Evolutionary conservation across 1,140 invertebrate species (phyloP).

Genomic region (Macrobrachium rosenbergii): DNA sequence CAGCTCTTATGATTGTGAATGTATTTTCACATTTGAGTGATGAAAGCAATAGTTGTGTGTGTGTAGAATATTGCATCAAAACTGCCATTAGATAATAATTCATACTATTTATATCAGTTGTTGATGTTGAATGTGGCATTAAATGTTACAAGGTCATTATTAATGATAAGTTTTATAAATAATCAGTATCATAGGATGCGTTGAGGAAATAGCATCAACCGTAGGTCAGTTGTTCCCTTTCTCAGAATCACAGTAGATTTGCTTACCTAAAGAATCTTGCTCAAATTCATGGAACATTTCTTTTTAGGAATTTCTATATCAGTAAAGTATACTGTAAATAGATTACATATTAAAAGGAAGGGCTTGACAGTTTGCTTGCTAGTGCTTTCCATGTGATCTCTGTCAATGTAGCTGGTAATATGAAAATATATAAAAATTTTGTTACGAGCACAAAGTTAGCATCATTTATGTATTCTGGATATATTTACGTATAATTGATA

Average conservation of each 20-base stretch:
- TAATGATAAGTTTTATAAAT: not conserved
- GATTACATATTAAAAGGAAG: slow-evolving; percentile 3
- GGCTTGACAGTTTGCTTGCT: slow-evolving; percentile 43
- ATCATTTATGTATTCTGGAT: too few species aligned
- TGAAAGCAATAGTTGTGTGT: slow-evolving; percentile 47
- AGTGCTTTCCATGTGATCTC: slow-evolving; percentile 55
- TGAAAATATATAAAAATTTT: not conserved
- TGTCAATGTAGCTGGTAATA: slow-evolving; percentile 1
- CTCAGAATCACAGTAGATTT: slow-evolving; percentile 51
- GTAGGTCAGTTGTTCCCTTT: slow-evolving; percentile 26
- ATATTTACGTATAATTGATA: too few species aligned
- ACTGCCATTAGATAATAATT: slow-evolving; percentile 55
- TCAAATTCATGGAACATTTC: slow-evolving; percentile 35
- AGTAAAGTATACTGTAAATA: not conserved
- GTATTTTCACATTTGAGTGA: too few species aligned
- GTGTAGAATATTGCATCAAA: slow-evolving; percentile 47
- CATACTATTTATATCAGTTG: slow-evolving; percentile 32
- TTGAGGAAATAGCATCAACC: slow-evolving; percentile 11
- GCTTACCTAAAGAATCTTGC: slow-evolving; percentile 32
- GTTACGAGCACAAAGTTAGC: too few species aligned
- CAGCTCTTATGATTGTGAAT: too few species aligned
- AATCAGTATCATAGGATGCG: slow-evolving; percentile 37
- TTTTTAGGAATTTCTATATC: not conserved
- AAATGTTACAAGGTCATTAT: slow-evolving; percentile 14
- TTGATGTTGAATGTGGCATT: slow-evolving; percentile 39